phyloP scores from a whole-genome alignment of 2,113 vertebrate genomes.

The Astur gentilis region DNA sequence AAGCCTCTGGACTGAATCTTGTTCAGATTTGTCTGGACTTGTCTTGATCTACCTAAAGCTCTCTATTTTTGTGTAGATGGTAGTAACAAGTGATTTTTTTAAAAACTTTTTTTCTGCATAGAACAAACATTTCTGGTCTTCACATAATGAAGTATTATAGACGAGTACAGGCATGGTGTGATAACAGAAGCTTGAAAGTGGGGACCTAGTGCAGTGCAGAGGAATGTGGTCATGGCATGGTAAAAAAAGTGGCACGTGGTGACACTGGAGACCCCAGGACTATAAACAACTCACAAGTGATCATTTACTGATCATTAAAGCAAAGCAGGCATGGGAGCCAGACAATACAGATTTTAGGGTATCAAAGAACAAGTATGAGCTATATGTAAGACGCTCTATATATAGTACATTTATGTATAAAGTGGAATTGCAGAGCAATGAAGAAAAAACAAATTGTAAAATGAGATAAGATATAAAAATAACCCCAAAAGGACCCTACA shows the following conservation, averaged over 20 bases:
- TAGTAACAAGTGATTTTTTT: fast-evolving
- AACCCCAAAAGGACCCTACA: not conserved
- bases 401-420: fast-evolving
- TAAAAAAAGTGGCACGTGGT: fast-evolving
- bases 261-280: not conserved
- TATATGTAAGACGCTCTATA: not conserved
- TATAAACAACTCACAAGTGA: not conserved
- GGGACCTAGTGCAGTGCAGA: not conserved
- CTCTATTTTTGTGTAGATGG: not conserved
- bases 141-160: not conserved
- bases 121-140: not conserved
- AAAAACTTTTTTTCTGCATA: not conserved
- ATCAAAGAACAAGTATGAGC: not conserved
- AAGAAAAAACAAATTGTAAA: not conserved
- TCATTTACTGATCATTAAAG: not conserved
- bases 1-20: not conserved
- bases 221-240: not conserved
- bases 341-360: not conserved
- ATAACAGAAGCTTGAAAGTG: not conserved
- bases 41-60: not conserved
- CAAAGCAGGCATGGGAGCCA: not conserved
- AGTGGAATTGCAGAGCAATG: not conserved
- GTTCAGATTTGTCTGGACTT: not conserved
- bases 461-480: not conserved
- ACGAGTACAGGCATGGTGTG: fast-evolving